These are phyloP conservation scores for Tylochromis polylepis DNA, from an alignment of 2,113 vertebrate species.

Conservation along the genomic window DNA sequence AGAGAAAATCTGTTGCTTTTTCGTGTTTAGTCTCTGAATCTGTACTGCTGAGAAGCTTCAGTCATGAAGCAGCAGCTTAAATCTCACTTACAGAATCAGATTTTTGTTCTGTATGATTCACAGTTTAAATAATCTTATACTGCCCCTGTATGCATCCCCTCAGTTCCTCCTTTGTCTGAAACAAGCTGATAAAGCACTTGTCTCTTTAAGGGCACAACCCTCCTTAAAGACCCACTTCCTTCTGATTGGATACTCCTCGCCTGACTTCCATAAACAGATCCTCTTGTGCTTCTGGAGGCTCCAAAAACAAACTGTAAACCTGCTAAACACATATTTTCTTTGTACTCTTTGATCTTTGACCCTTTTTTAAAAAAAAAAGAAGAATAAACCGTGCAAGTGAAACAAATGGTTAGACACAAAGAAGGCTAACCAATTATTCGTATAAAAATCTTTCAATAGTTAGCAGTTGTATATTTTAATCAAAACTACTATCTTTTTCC, in stretches of 20 bases:
- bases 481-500: neutral
- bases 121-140: neutral
- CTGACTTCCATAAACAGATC: neutral
- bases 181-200: rapidly evolving
- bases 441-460: neutral
- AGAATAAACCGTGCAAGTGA: neutral
- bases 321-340: neutral
- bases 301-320: neutral
- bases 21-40: neutral
- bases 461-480: neutral
- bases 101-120: neutral
- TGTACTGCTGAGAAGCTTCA: neutral
- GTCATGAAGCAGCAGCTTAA: neutral
- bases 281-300: neutral
- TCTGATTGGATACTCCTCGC: neutral
- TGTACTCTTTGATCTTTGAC: neutral
- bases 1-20: neutral
- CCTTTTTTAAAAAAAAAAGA: too few relatives aligned
- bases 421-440: neutral
- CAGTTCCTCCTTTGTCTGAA: neutral
- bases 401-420: neutral
- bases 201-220: neutral
- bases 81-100: neutral
- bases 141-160: neutral
- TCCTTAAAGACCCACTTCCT: neutral